Conservation (phyloP, 92 coral and sea anemone genomes). For the Siderastrea radians region DNA sequence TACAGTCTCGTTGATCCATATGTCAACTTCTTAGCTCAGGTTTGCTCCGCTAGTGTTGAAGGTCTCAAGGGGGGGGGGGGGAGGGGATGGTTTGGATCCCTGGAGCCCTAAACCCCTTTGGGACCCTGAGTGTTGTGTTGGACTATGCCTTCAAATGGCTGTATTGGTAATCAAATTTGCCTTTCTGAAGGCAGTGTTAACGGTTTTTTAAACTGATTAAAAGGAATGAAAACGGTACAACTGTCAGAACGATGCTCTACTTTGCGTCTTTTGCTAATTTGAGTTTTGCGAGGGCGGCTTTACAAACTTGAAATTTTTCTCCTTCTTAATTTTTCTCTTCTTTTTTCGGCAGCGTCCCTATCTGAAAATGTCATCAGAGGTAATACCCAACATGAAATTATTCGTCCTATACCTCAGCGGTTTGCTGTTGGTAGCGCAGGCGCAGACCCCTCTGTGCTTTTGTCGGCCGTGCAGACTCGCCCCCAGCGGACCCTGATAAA, state of each 20-base stretch:
- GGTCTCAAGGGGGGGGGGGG: no score
- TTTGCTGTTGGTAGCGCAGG: slow-evolving; percentile 87
- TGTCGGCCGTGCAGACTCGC: slow-evolving; percentile 11
- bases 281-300: not conserved
- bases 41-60: no score
- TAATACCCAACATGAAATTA: slow-evolving; percentile 11
- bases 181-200: not conserved
- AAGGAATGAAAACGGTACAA: not conserved
- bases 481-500: slow-evolving; percentile 91
- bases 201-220: not conserved
- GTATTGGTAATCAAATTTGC: no score
- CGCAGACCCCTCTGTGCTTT: slow-evolving; percentile 45
- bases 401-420: slow-evolving; percentile 50
- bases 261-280: no score
- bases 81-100: no score
- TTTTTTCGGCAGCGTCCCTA: slow-evolving; percentile 20
- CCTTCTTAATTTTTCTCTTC: not conserved
- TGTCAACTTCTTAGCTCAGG: no score
- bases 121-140: no score
- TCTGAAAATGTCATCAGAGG: slow-evolving; percentile 18
- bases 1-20: no score
- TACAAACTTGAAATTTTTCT: not conserved
- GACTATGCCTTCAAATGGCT: no score
- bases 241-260: no score
- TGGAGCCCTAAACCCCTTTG: no score